Evolutionary conservation across 2,888 invertebrate genomes (phyloP).

Genomic region (Gymnocheta viridis): DNA sequence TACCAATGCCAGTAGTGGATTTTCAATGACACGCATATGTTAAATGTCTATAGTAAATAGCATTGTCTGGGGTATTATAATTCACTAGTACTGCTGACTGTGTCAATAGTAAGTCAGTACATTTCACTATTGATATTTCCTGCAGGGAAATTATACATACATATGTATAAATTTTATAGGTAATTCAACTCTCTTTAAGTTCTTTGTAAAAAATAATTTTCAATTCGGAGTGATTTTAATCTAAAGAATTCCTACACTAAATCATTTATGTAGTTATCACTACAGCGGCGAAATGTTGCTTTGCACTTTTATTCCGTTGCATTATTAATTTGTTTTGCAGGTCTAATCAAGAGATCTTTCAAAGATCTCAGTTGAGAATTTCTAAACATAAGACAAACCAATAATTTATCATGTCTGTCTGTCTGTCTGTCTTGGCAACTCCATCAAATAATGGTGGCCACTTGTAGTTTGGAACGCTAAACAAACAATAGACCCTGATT

Average conservation of each 20-base stretch:
- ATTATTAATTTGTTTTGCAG: constrained; percentile 24
- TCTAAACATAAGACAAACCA: constrained; percentile 35
- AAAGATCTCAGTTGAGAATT: constrained; percentile 35
- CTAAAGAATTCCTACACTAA: neutral
- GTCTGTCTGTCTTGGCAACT: constrained; percentile 41
- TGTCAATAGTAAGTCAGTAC: too few species aligned
- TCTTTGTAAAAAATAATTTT: too few species aligned
- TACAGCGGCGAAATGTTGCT: neutral
- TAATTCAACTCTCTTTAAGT: too few species aligned
- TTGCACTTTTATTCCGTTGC: neutral
- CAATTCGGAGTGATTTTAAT: too few species aligned
- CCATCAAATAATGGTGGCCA: constrained; percentile 44
- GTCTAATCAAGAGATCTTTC: constrained; percentile 38
- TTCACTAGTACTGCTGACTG: too few species aligned
- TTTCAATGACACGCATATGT: too few species aligned
- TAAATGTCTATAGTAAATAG: too few species aligned
- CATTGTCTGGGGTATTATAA: too few species aligned
- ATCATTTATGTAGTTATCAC: neutral
- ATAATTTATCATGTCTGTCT: constrained; percentile 54
- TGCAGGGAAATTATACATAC: too few species aligned
- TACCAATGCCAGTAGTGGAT: too few species aligned
- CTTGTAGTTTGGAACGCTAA: constrained; percentile 38
- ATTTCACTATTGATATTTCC: too few species aligned
- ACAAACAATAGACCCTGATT: constrained; percentile 58
- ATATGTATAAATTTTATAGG: too few species aligned